phyloP scores from a whole-genome alignment of 2,888 invertebrate genomes.

The Quadroppia sp. region DNA sequence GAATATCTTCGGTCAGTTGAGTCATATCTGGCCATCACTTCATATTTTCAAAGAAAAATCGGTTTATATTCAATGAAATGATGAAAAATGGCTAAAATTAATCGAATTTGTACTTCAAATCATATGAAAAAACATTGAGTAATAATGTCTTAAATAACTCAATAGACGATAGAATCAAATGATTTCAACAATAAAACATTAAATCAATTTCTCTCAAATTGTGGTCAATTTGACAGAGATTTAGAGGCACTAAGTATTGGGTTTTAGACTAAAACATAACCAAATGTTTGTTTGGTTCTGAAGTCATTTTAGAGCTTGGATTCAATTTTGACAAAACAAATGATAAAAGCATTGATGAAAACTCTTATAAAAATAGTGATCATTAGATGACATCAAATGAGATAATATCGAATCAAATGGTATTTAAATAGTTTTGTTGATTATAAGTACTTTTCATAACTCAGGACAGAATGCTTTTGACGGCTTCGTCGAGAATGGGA shows the following conservation, averaged over 20 bases:
- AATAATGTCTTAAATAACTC: no score
- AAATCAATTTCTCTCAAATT: conserved; percentile 11
- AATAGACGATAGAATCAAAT: background rate
- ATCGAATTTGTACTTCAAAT: conserved; percentile 26
- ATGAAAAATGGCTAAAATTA: background rate
- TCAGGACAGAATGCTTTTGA: conserved; percentile 56
- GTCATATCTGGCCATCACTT: background rate
- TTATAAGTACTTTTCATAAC: conserved; percentile 16
- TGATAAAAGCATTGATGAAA: background rate
- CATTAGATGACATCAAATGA: background rate
- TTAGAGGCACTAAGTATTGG: conserved; percentile 28
- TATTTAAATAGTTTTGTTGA: background rate
- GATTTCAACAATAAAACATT: background rate
- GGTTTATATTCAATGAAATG: background rate
- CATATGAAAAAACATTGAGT: background rate
- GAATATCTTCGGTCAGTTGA: background rate
- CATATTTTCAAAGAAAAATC: background rate
- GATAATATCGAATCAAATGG: background rate
- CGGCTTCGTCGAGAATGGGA: conserved; percentile 57
- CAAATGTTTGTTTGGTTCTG: background rate
- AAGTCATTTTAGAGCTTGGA: conserved; percentile 8
- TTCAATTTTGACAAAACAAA: background rate
- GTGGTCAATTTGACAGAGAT: background rate
- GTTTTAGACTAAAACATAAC: background rate
- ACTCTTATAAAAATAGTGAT: no score